A percentile compares a stretch with the other conserved stretches of the same genome.
These are phyloP conservation scores for Thalassophryne amazonica DNA, from an alignment of 2,797 vertebrate genomes.

Conservation along the genomic window DNA sequence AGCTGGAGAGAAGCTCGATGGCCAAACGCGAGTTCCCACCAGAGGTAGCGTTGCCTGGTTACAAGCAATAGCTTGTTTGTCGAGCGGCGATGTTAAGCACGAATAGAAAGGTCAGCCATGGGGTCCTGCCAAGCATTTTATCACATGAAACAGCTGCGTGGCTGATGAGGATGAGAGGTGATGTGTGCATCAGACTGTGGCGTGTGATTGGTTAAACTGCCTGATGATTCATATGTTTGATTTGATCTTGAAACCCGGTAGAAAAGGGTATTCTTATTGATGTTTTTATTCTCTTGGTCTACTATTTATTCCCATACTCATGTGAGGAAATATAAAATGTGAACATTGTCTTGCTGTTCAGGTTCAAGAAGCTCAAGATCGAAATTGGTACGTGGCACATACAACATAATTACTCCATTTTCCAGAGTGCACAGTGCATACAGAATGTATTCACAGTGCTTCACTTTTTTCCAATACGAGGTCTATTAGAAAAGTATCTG, in stretches of 20 bases:
- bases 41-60: conserved; percentile 53
- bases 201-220: conserved; percentile 5
- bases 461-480: no score
- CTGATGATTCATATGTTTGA: no score
- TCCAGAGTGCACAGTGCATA: no score
- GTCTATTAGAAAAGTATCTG: no score
- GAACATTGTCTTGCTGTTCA: no score
- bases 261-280: conserved; percentile 3
- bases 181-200: conserved; percentile 1
- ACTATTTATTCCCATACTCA: no score
- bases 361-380: no score
- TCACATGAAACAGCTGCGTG: conserved; percentile 57
- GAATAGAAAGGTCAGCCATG: conserved; percentile 56
- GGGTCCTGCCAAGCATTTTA: conserved; percentile 60
- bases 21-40: conserved; percentile 39
- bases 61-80: conserved; percentile 35
- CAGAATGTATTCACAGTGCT: no score
- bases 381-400: no score
- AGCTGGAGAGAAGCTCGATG: conserved; percentile 19
- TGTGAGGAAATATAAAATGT: no score
- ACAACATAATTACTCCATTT: no score
- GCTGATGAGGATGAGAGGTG: conserved; percentile 24
- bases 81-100: conserved; percentile 37
- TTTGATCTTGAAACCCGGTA: conserved; percentile 28
- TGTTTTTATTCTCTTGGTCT: no score